Conservation (phyloP, 2,797 vertebrate genomes). For the Acanthurus tractus region DNA sequence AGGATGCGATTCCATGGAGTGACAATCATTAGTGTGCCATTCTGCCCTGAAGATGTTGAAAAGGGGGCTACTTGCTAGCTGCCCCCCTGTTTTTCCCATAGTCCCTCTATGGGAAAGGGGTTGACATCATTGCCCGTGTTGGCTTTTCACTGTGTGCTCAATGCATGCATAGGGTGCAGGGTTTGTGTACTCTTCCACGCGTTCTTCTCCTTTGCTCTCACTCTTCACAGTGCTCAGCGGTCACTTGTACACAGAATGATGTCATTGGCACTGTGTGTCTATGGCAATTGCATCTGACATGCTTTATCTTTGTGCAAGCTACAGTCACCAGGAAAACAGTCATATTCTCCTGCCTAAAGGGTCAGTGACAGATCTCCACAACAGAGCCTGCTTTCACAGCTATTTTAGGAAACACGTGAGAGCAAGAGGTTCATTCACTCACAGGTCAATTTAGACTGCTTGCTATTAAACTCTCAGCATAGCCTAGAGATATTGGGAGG, state of each 20-base stretch:
- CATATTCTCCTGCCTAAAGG: constrained; percentile 71
- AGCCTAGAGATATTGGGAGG: constrained; percentile 44
- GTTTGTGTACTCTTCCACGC: constrained; percentile 77
- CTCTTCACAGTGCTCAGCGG: constrained; percentile 64
- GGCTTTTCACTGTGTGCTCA: constrained; percentile 81
- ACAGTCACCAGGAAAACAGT: constrained; percentile 64
- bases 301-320: constrained; percentile 88
- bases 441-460: constrained; percentile 58
- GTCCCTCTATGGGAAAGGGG: constrained; percentile 80
- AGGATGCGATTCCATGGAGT: constrained; percentile 53
- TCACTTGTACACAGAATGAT: constrained; percentile 83
- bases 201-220: constrained; percentile 70
- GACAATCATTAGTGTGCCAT: constrained; percentile 77
- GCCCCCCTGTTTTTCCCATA: constrained; percentile 76
- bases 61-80: constrained; percentile 65
- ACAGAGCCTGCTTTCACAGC: constrained; percentile 78
- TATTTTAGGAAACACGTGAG: constrained; percentile 84
- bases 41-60: constrained; percentile 70
- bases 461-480: constrained; percentile 60
- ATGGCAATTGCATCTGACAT: constrained; percentile 83
- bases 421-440: constrained; percentile 67
- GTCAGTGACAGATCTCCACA: constrained; percentile 62
- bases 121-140: constrained; percentile 83
- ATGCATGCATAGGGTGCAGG: constrained; percentile 76
- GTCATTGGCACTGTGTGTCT: constrained; percentile 81